These are phyloP conservation scores for Atta cephalotes DNA, from an alignment of 1,140 invertebrate species.

Conservation along the genomic window DNA sequence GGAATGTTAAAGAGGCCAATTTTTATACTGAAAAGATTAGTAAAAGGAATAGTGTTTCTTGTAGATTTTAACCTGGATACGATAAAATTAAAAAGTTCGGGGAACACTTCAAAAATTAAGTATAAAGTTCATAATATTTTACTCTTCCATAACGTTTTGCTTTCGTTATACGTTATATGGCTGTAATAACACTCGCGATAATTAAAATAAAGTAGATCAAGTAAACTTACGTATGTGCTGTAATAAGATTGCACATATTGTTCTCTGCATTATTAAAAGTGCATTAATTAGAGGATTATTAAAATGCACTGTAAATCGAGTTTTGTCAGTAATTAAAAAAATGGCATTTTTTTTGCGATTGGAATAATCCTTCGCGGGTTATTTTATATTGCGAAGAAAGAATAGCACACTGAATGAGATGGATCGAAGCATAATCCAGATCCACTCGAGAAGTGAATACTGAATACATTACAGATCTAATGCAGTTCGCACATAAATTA, in stretches of 20 bases:
- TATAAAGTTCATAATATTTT: slow-evolving; percentile 2
- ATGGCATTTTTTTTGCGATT: slow-evolving; percentile 1
- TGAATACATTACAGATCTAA: slow-evolving; percentile 74
- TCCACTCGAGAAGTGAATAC: slow-evolving; percentile 64
- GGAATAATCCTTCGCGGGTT: slow-evolving; percentile 11
- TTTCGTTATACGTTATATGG: background rate
- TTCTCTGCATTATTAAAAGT: slow-evolving; percentile 9
- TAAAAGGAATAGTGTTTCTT: too few relatives aligned
- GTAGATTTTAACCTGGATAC: too few relatives aligned
- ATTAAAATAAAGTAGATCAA: slow-evolving; percentile 24
- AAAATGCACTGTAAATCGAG: background rate
- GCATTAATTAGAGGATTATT: too few relatives aligned
- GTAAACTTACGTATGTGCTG: background rate
- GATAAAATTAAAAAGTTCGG: too few relatives aligned
- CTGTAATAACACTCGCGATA: slow-evolving; percentile 32
- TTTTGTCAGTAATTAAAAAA: slow-evolving; percentile 11
- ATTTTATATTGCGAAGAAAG: background rate
- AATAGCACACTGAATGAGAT: slow-evolving; percentile 15
- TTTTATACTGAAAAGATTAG: too few relatives aligned
- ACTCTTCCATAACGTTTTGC: background rate
- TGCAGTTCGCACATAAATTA: slow-evolving; percentile 76
- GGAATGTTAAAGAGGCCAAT: too few relatives aligned
- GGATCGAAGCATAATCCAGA: slow-evolving; percentile 64
- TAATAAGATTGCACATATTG: background rate
- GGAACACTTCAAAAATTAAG: too few relatives aligned